Evolutionary conservation across 2,888 invertebrate species (phyloP).

Genomic region (Pegoplata infirma): DNA sequence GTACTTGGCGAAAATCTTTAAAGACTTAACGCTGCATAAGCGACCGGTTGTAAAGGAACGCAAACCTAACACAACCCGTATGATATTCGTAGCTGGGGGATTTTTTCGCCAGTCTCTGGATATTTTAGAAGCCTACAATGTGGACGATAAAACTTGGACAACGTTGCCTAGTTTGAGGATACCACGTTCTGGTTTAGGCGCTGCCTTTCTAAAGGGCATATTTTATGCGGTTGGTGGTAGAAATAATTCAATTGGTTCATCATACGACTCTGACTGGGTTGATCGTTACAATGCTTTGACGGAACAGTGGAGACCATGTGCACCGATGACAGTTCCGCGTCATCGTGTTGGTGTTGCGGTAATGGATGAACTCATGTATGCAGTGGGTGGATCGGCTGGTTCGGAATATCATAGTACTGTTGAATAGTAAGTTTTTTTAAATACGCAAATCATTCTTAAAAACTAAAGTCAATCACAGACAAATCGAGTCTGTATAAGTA

Average conservation of each 20-base stretch:
- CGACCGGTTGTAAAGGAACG: conserved; percentile 90
- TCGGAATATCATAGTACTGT: conserved; percentile 91
- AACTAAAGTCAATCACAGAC: neutral
- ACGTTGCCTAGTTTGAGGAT: conserved; percentile 90
- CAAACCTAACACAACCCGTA: conserved; percentile 91
- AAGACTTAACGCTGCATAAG: conserved; percentile 93
- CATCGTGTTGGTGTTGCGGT: conserved; percentile 96
- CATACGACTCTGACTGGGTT: conserved; percentile 92
- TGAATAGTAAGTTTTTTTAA: conserved; percentile 84
- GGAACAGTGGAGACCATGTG: conserved; percentile 92
- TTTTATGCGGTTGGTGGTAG: conserved; percentile 96
- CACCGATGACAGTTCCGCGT: conserved; percentile 91
- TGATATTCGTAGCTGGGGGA: conserved; percentile 95
- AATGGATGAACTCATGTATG: conserved; percentile 93
- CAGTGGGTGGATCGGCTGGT: conserved; percentile 94
- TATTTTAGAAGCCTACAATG: conserved; percentile 92
- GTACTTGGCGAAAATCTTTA: conserved; percentile 92
- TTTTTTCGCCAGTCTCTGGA: conserved; percentile 92
- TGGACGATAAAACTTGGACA: conserved; percentile 91
- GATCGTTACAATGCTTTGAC: conserved; percentile 87
- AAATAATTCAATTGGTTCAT: conserved; percentile 93
- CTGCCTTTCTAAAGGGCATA: conserved; percentile 90
- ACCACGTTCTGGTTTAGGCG: conserved; percentile 92
- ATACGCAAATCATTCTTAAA: too few species aligned
- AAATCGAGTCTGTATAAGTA: too few species aligned